Evolutionary conservation across 2,113 vertebrate genomes (phyloP), one percentile per base, ranked within the genome.

Genomic region (Callithrix jacchus): DNA sequence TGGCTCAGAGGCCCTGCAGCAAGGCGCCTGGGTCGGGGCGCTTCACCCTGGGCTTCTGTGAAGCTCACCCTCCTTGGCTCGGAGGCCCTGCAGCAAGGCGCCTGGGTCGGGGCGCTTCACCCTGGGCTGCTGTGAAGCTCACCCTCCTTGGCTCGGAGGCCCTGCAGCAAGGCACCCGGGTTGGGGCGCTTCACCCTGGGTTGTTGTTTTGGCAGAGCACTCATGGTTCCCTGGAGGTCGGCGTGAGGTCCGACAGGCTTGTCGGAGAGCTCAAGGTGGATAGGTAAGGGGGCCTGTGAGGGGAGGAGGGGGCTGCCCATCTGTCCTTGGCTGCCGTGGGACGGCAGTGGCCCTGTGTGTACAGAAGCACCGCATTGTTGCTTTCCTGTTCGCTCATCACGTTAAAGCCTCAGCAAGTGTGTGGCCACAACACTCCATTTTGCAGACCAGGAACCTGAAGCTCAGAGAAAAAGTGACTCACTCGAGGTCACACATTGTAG

Each of bases 131-230:
- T n/a, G n/a, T n/a, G n/a, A n/a, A n/a, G n/a, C n/a, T n/a, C n/a
- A n/a, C n/a, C n/a, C n/a, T n/a, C n/a, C n/a, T n/a, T n/a, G n/a
- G n/a, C n/a, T n/a, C n/a, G n/a, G n/a, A n/a, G n/a, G n/a, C n/a
- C n/a, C n/a, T n/a, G n/a, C n/a, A n/a, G n/a, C n/a, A n/a, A n/a
- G n/a, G n/a, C n/a, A n/a, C n/a, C n/a, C n/a, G n/a, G n/a, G n/a
- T n/a, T n/a, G n/a, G n/a, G n/a, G n/a, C n/a, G n/a, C n/a, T n/a
- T n/a, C n/a, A n/a, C n/a, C n/a, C n/a, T n/a, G n/a, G n/a, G n/a
- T n/a, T n/a, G 12, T 95, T 71, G 56, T 30, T 93, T 94, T 96
- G 61, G n/a, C 97, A 99, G 99, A 97, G 77, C 32, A 61, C 92
- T 3, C 98, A 87, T 0, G 40, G 98, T 71, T 98, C 97, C 0